phyloP scores from a whole-genome alignment of 2,113 vertebrate species.

The Lagenorhynchus albirostris region DNA sequence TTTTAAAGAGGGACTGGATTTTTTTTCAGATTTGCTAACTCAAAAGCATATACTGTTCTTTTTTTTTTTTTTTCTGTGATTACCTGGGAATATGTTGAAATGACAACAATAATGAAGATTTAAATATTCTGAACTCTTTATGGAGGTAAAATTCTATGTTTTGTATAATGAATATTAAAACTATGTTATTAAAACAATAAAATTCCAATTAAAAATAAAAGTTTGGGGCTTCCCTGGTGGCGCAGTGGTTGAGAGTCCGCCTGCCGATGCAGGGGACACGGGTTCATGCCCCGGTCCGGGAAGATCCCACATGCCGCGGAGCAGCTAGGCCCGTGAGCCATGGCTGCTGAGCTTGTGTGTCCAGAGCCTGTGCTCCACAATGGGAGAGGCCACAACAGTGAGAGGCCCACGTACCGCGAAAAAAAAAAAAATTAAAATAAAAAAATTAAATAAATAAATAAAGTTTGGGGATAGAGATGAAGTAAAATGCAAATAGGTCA shows the following conservation, averaged over 20 bases:
- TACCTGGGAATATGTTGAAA: background rate
- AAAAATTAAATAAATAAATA: too few relatives aligned
- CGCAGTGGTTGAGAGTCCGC: too few relatives aligned
- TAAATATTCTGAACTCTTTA: background rate
- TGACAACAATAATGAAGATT: background rate
- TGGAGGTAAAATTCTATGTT: background rate
- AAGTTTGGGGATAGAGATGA: background rate
- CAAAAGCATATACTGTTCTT: background rate
- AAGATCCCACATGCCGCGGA: too few relatives aligned
- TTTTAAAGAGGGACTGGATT: background rate
- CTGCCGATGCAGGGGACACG: too few relatives aligned
- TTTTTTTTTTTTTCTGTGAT: background rate
- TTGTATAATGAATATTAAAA: background rate
- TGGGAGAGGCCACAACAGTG: too few relatives aligned
- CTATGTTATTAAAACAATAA: background rate
- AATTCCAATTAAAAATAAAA: background rate
- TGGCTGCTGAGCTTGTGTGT: too few relatives aligned
- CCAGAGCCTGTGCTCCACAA: too few relatives aligned
- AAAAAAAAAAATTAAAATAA: too few relatives aligned
- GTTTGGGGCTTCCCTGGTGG: background rate
- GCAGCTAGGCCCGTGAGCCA: too few relatives aligned
- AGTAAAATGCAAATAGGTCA: background rate
- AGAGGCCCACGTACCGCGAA: too few relatives aligned
- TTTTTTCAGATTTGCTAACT: background rate
- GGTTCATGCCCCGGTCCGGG: too few relatives aligned